Base-by-base conservation (phyloP, 2,797 vertebrate genomes). In the Syncerus caffer region DNA sequence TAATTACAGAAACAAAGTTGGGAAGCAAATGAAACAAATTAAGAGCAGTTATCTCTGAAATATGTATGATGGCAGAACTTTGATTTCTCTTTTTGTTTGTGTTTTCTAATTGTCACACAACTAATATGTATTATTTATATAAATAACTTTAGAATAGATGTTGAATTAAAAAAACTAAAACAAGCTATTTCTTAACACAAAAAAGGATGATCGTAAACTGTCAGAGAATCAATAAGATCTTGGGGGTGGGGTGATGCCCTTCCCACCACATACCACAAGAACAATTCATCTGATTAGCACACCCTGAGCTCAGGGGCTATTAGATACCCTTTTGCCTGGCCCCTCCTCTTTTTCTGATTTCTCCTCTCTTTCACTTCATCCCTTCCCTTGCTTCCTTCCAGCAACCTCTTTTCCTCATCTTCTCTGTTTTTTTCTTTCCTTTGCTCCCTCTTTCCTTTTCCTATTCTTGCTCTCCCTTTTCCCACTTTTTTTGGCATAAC, bases 21-120 rank as follows among this genome's bases (percentile, higher is more conserved):
- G 53, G 34, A 92, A 45, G 9, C 29, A 87, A 38, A 62, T 34
- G n/a, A 6, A 87, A 50, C 31, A 87, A 85, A 88, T n/a, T 45
- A 76, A 96, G 17, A 79, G 62, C n/a, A 84, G n/a, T 64, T 94
- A 55, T 62, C 58, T 95, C 89, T 96, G 85, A n/a, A 95, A 95
- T 53, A 55, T 55, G 23, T 29, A 53, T 47, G 67, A 71, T 71
- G n/a, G 13, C n/a, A 29, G 57, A 84, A 31, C 14, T 95, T 83
- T 67, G 67, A 31, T 58, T 89, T 90, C 25, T 85, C 45, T 85
- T 96, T 96, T 97, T 53, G 14, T 86, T 84, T 94, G 31, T 92
- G 93, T 71, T 93, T 88, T 93, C 64, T 79, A 74, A 84, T 89
- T 53, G 67, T 84, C 74, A 64, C 19, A 97, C 80, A n/a, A 60